Conservation (phyloP, 2,797 vertebrate species). For the Chromobotia macracanthus region DNA sequence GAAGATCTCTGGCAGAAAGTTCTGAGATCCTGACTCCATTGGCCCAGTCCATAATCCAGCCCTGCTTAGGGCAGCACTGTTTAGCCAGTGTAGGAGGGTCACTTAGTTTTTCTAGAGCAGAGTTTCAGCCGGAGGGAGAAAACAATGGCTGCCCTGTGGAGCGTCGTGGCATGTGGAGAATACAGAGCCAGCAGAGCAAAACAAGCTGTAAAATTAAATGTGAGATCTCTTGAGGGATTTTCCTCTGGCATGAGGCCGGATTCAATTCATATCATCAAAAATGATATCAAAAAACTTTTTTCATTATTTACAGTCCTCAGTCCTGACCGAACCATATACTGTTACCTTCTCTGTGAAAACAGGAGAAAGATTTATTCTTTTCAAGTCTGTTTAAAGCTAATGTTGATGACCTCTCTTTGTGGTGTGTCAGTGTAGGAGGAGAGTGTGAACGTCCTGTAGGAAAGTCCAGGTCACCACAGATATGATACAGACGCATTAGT, state of each 20-base stretch:
- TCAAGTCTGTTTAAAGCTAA: background rate
- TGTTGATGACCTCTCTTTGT: constrained; percentile 40
- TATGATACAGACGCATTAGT: constrained; percentile 46
- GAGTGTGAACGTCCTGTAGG: constrained; percentile 39
- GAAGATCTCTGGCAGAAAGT: too few relatives aligned
- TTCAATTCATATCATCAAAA: background rate
- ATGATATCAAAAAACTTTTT: too few relatives aligned
- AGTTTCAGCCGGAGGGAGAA: constrained; percentile 47
- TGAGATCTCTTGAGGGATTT: constrained; percentile 50
- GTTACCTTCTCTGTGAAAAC: too few relatives aligned
- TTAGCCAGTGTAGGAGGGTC: constrained; percentile 73
- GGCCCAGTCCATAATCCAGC: background rate
- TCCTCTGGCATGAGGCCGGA: background rate
- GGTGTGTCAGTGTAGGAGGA: constrained; percentile 67
- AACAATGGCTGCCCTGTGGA: constrained; percentile 76
- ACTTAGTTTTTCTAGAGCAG: constrained; percentile 71
- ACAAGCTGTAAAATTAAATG: constrained; percentile 64
- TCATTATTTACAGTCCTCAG: too few relatives aligned
- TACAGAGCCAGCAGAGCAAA: constrained; percentile 65
- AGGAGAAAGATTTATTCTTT: too few relatives aligned
- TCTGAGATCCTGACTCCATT: background rate
- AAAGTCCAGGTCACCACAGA: constrained; percentile 27
- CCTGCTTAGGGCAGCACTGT: constrained; percentile 47
- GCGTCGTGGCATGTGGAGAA: constrained; percentile 69
- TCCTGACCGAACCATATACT: too few relatives aligned